Evolutionary conservation across 1,140 invertebrate genomes (phyloP).

Genomic region (Lasioglossum albipes): DNA sequence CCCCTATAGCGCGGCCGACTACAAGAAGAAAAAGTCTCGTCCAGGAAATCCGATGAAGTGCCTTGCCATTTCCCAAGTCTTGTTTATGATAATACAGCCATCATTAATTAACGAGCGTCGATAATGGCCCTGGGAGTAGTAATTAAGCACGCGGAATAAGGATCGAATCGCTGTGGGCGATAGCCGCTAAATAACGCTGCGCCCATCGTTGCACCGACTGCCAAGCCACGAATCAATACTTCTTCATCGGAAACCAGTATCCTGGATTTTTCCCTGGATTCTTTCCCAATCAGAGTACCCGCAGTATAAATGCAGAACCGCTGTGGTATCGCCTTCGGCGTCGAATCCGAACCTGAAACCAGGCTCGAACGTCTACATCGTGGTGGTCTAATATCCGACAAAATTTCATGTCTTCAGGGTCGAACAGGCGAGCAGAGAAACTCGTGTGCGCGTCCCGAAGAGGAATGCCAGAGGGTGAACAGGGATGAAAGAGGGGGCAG

Average conservation of each 20-base stretch:
- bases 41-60: too few species aligned
- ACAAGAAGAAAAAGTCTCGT: too few species aligned
- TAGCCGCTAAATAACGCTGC: neutral
- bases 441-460: neutral
- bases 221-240: neutral
- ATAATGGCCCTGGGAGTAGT: neutral
- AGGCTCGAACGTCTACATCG: conserved; percentile 6
- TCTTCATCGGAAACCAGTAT: conserved; percentile 30
- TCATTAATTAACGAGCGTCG: conserved; percentile 6
- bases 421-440: neutral
- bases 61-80: too few species aligned
- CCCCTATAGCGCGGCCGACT: too few species aligned
- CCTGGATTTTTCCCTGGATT: neutral
- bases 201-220: neutral
- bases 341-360: neutral
- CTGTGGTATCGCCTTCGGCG: neutral
- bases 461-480: conserved; percentile 10
- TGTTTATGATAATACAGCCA: neutral
- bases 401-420: neutral
- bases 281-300: neutral
- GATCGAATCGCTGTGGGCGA: conserved; percentile 7
- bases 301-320: neutral
- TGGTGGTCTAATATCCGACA: neutral
- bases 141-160: conserved; percentile 11
- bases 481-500: neutral